phyloP scores from a whole-genome alignment of 2,113 vertebrate species.

The Cichladusa arquata region DNA sequence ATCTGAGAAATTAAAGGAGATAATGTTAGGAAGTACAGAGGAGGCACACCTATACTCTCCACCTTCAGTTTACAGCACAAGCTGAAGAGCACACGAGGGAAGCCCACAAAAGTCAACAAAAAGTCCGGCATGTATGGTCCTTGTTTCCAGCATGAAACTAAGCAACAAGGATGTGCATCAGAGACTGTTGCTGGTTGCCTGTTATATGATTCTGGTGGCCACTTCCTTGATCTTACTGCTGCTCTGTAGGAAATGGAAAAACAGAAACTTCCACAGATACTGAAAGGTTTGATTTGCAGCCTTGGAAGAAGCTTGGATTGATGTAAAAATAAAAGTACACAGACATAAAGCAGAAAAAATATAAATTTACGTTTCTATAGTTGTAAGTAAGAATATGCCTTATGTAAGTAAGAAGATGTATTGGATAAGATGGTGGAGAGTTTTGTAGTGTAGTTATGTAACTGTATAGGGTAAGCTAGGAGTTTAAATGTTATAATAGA shows the following conservation, averaged over 20 bases:
- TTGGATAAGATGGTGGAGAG: no score
- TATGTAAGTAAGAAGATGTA: no score
- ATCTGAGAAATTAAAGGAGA: neutral
- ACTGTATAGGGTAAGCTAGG: no score
- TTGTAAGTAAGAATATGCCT: no score
- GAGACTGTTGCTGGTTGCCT: neutral
- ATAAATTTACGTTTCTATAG: no score
- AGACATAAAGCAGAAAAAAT: no score
- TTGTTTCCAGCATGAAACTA: neutral
- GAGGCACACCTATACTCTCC: neutral
- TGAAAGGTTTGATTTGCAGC: no score
- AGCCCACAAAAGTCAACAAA: neutral
- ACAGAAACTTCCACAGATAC: no score
- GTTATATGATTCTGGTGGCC: neutral
- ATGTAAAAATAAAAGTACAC: no score
- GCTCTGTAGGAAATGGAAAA: neutral
- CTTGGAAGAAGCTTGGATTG: no score
- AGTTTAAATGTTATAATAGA: no score
- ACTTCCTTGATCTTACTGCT: neutral
- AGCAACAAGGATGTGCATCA: neutral
- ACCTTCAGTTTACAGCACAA: neutral
- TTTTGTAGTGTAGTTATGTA: no score
- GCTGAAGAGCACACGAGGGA: fast-evolving
- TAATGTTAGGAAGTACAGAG: neutral
- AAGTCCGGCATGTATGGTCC: fast-evolving